A percentile compares a stretch with the other conserved stretches of the same genome.
Conservation (phyloP, 1,140 invertebrate species). For the Drosophila mojavensis region DNA sequence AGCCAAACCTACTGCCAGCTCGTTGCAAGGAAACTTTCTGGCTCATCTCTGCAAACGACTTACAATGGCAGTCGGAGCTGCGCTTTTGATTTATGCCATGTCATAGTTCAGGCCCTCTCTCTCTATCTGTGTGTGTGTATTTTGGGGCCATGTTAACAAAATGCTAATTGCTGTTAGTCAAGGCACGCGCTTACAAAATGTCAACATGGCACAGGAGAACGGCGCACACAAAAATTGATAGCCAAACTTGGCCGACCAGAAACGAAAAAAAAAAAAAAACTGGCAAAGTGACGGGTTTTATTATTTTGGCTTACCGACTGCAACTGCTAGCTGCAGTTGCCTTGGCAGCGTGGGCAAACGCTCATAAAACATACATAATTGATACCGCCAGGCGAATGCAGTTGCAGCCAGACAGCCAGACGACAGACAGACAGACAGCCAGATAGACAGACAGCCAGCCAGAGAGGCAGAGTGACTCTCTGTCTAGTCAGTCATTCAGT, state of each 20-base stretch:
- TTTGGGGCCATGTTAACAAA: conserved; percentile 33
- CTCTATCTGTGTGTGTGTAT: neutral
- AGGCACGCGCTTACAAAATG: conserved; percentile 68
- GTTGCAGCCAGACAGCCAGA: conserved; percentile 19
- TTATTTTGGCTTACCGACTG: neutral
- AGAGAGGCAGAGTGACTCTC: neutral
- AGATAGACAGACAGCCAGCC: conserved; percentile 2
- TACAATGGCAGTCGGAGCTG: conserved; percentile 50
- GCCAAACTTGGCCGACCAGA: conserved; percentile 56
- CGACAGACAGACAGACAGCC: conserved; percentile 3
- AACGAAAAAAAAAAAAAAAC: neutral
- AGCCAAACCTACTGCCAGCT: conserved; percentile 63
- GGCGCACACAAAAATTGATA: conserved; percentile 54
- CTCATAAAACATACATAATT: conserved; percentile 60
- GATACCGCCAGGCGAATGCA: conserved; percentile 40
- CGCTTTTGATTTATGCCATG: conserved; percentile 69
- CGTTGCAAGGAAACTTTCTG: conserved; percentile 16
- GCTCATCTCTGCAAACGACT: conserved; percentile 54
- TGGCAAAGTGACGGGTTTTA: conserved; percentile 46
- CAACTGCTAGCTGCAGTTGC: conserved; percentile 2
- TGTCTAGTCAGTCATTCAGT: conserved; percentile 36
- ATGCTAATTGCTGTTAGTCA: conserved; percentile 57
- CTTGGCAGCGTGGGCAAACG: conserved; percentile 12
- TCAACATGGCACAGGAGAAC: conserved; percentile 61
- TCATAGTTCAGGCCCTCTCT: conserved; percentile 60